Percentiles rank a stretch among this genome's conserved stretches.
phyloP scores from a whole-genome alignment of 2,888 invertebrate genomes.

The Cheilosia variabilis region DNA sequence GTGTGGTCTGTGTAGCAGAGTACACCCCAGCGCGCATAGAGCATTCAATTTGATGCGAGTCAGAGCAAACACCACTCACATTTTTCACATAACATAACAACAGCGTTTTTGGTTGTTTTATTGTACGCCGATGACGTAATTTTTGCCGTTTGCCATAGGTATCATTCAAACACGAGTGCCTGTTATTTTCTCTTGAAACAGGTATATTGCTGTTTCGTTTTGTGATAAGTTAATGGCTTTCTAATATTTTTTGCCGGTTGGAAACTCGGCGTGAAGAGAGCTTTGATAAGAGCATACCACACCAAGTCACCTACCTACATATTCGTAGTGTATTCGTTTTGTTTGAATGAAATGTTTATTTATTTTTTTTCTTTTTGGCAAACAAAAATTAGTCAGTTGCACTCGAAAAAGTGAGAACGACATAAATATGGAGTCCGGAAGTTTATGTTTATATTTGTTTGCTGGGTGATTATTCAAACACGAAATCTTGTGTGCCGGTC shows the following conservation, averaged over 20 bases:
- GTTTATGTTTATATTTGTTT: slow-evolving; percentile 33
- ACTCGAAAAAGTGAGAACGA: not conserved
- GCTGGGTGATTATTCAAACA: slow-evolving; percentile 15
- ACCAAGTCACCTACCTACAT: not conserved
- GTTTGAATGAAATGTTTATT: slow-evolving; percentile 36
- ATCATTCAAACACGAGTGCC: slow-evolving; percentile 2
- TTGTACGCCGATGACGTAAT: slow-evolving; percentile 68
- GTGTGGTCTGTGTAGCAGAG: not conserved
- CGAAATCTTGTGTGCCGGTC: not conserved
- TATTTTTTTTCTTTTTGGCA: slow-evolving; percentile 16
- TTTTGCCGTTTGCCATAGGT: slow-evolving; percentile 30
- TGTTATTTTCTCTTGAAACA: slow-evolving; percentile 13
- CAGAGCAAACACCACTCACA: slow-evolving; percentile 1
- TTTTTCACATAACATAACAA: slow-evolving; percentile 33
- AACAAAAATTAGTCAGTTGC: slow-evolving; percentile 30
- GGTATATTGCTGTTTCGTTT: slow-evolving; percentile 49
- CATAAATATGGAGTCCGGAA: slow-evolving; percentile 29
- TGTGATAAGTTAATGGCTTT: not conserved
- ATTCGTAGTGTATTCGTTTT: not conserved
- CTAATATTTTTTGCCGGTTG: slow-evolving; percentile 35
- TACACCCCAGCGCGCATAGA: not conserved
- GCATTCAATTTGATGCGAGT: slow-evolving; percentile 20
- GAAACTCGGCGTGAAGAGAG: slow-evolving; percentile 25
- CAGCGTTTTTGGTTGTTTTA: slow-evolving; percentile 47
- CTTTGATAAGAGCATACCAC: slow-evolving; percentile 35